A percentile compares a stretch with the other conserved stretches of the same genome.
Evolutionary conservation across 2,888 invertebrate species (phyloP).

Genomic region (Muschampia plurimacula): DNA sequence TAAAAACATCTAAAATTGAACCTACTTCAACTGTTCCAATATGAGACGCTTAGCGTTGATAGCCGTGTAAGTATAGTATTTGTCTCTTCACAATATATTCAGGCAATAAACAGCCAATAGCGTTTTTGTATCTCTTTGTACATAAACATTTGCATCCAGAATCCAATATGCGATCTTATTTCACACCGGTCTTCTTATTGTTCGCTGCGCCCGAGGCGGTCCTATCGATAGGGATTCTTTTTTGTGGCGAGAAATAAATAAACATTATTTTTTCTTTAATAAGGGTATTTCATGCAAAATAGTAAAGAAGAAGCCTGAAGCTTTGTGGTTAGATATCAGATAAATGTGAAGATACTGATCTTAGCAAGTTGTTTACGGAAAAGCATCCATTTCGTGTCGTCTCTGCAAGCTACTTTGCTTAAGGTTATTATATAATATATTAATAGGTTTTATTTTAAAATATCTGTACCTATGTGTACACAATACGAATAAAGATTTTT

Average conservation of each 20-base stretch:
- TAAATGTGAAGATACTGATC: too few relatives aligned
- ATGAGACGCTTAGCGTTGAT: conserved; percentile 2
- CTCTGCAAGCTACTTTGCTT: too few relatives aligned
- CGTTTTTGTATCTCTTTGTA: conserved; percentile 34
- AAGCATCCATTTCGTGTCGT: too few relatives aligned
- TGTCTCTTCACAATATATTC: conserved; percentile 8
- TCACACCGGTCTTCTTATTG: conserved; percentile 25
- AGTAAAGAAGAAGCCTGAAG: background rate
- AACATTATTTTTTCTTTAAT: conserved; percentile 5
- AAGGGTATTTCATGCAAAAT: background rate
- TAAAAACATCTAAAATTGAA: background rate
- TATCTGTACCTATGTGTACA: too few relatives aligned
- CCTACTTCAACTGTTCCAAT: background rate
- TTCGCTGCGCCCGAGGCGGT: conserved; percentile 21
- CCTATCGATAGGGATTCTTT: conserved; percentile 17
- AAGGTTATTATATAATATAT: too few relatives aligned
- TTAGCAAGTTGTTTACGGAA: too few relatives aligned
- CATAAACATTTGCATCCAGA: conserved; percentile 32
- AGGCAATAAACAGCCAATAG: conserved; percentile 30
- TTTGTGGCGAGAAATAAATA: conserved; percentile 6
- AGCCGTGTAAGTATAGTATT: conserved; percentile 2
- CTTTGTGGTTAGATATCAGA: background rate
- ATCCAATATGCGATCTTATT: conserved; percentile 38
- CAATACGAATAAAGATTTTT: too few relatives aligned
- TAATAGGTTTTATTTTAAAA: too few relatives aligned